Base-by-base conservation (phyloP, 2,888 invertebrate species). In the Teinopalpus imperialis region DNA sequence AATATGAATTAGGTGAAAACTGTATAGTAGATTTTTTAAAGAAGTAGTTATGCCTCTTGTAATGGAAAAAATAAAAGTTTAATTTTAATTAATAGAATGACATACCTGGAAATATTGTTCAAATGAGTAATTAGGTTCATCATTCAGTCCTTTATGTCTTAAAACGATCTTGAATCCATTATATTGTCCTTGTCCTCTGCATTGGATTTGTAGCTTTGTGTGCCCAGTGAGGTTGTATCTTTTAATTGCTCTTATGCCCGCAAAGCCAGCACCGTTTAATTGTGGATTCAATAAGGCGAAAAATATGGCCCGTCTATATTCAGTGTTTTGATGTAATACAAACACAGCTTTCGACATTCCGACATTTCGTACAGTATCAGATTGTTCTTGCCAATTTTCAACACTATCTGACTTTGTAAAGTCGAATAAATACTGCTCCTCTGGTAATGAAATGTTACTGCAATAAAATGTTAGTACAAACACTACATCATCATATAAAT, bases 221-320 rank as follows among this genome's bases (percentile, higher is more conserved):
- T 80, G 86, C 5, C 76, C 79, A 0, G 80, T 75, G 2, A 93
- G 70, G 61, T 93, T 71, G 44, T 91, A 83, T 12, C 75, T 63
- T 4, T 79, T 82, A 7, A 75, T 58, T n/a, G 82, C 88, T 49
- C 90, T 70, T 49, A 91, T 83, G 6, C 93, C 93, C 18, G 92
- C 92, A 66, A 93, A 93, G 1, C 92, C 92, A 12, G 93, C 93
- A 0, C 93, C 93, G 53, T 93, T 92, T 4, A 89, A 81, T 71
- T 93, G 93, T 2, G 93, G 93, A 63, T 92, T 93, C 12, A 93
- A 63, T 34, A 93, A 69, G 1, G 91, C 90, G 57, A 93, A 93
- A 56, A 93, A 90, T 57, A 93, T 79, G 0, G 91, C 93, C 63
- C 92, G 71, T 61, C 91, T 90, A 52, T 91, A 92, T 20, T 87